phyloP scores from a whole-genome alignment of 2,888 invertebrate species.

The Plebejus melissa region DNA sequence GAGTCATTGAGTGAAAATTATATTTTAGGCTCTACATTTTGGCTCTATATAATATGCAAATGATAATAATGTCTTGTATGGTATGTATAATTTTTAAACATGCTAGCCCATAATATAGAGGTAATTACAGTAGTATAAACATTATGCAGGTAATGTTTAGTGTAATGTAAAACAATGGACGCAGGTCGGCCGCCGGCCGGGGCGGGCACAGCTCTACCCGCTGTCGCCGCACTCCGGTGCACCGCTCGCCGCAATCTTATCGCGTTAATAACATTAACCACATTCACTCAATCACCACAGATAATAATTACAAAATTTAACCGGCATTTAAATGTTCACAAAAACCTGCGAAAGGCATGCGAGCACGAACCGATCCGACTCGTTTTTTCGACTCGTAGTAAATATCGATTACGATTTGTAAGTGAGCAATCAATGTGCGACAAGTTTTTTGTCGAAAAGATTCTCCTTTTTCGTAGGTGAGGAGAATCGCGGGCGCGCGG shows the following conservation, averaged over 20 bases:
- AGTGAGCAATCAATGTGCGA: slow-evolving; percentile 27
- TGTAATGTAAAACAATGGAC: slow-evolving; percentile 1
- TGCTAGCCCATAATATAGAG: not conserved
- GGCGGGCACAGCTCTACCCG: slow-evolving; percentile 6
- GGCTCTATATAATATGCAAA: not conserved
- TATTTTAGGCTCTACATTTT: not conserved
- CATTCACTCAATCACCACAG: slow-evolving; percentile 28
- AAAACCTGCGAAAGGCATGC: slow-evolving; percentile 32
- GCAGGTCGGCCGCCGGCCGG: not conserved
- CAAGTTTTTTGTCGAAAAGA: slow-evolving; percentile 24
- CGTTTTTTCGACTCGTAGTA: slow-evolving; percentile 35
- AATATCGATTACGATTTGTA: slow-evolving; percentile 34
- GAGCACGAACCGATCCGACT: slow-evolving; percentile 31
- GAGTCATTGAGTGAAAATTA: not conserved
- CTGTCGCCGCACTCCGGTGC: not conserved
- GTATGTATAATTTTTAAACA: not conserved
- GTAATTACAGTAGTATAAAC: not conserved
- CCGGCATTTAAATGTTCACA: slow-evolving; percentile 45
- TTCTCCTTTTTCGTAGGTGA: slow-evolving; percentile 40
- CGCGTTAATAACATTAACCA: slow-evolving; percentile 37
- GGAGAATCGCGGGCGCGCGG: slow-evolving; percentile 51
- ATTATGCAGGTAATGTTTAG: not conserved
- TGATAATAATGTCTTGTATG: not conserved
- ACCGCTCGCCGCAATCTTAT: slow-evolving; percentile 32
- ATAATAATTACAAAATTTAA: slow-evolving; percentile 47